Evolutionary conservation across 2,888 invertebrate genomes (phyloP), one percentile per base, ranked within the genome.

Genomic region (Drosophila subsilvestris): DNA sequence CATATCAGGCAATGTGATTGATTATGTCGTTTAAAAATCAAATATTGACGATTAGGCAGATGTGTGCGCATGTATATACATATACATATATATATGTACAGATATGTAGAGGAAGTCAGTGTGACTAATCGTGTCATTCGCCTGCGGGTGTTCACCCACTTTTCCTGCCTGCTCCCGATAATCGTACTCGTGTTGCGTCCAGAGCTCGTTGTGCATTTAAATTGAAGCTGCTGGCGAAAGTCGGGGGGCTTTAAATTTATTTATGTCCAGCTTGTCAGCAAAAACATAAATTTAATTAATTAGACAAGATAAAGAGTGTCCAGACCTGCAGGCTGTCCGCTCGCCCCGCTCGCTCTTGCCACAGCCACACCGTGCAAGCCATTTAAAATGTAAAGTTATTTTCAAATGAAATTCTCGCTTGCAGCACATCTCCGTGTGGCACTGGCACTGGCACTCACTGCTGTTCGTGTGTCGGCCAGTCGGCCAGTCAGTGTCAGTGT

Each of bases 201-300:
- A 45, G 44, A 60, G 78, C 60, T 65, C 42, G 32, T 49, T 55
- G 43, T 65, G 56, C 62, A 77, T 77, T 74, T 79, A 68, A 79
- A 77, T 76, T 58, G 47, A 58, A 82, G 60, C 55, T 60, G 54
- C 20, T 49, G 70, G 42, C 37, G 62, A 72, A 61, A 66, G 69
- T 49, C 51, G 56, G 37, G 74, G 25, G 25, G 60, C 76, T 81
- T 69, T 76, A 68, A 68, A 75, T 74, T 79, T 79, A 74, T 82
- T 79, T 82, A 76, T 78, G 42, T 63, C 69, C 10, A 56, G 25
- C 67, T 66, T 79, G 82, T 80, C 82, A 77, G 79, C 86, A 75
- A 69, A 63, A 74, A 66, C 70, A 81, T 87, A 73, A 75, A 69
- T 81, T 81, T 75, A 82, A 87, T 87, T 87, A 84, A 87, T 84